A percentile compares a stretch with the other conserved stretches of the same genome.
Conservation (phyloP, 2,797 vertebrate genomes). For the Hafferia zeledoni region DNA sequence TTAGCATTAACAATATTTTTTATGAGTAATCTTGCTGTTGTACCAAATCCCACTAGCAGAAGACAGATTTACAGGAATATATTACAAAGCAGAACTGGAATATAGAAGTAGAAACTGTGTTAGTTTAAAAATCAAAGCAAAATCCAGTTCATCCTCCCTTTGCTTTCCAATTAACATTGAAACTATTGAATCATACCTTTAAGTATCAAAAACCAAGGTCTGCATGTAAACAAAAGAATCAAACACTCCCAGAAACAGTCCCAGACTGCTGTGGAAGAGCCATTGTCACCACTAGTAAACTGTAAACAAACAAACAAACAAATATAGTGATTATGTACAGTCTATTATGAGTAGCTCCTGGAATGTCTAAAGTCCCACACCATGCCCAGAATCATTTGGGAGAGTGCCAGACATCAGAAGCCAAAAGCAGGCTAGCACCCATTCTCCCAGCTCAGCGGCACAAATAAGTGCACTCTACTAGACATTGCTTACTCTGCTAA, state of each 20-base stretch:
- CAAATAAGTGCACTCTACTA: not conserved
- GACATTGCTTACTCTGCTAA: not conserved
- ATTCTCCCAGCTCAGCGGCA: not conserved
- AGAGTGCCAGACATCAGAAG: not conserved
- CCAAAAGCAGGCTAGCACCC: not conserved
- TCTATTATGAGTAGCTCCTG: not conserved
- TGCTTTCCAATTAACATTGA: not conserved
- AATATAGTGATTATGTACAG: not conserved
- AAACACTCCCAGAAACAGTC: not conserved
- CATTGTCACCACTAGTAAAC: not conserved
- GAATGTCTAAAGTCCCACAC: not conserved
- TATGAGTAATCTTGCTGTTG: not conserved
- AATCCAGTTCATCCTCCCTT: not conserved
- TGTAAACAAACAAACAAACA: not conserved
- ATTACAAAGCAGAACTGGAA: not conserved
- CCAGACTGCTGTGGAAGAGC: not conserved
- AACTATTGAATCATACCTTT: not conserved
- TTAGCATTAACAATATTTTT: not conserved
- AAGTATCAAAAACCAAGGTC: not conserved
- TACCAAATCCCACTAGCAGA: not conserved
- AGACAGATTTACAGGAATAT: not conserved
- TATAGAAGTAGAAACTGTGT: not conserved
- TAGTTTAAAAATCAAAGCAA: not conserved
- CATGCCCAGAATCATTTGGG: not conserved
- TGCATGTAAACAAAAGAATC: not conserved